Percentiles rank a stretch among this genome's conserved stretches.
phyloP scores from a whole-genome alignment of 2,113 vertebrate species.

The Larimichthys polyactis region DNA sequence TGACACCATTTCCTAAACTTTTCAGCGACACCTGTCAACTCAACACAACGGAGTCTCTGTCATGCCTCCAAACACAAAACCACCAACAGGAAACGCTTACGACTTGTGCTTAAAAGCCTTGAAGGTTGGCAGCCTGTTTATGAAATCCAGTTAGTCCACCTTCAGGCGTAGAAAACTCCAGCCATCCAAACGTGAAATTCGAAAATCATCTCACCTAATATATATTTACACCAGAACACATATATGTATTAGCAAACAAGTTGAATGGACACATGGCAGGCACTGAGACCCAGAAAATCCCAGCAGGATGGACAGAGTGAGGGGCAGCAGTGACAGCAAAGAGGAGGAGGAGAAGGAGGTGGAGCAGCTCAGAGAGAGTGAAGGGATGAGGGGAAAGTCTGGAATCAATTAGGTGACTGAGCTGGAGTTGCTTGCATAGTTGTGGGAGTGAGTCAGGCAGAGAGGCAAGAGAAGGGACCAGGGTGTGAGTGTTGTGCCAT shows the following conservation, averaged over 20 bases:
- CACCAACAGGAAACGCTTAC: conserved; percentile 43
- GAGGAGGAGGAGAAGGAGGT: conserved; percentile 40
- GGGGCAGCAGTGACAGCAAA: conserved; percentile 62
- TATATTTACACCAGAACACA: no score
- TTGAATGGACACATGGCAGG: conserved; percentile 35
- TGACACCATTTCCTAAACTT: conserved; percentile 43
- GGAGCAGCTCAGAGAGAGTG: conserved; percentile 45
- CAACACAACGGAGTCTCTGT: conserved; percentile 3
- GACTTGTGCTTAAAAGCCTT: conserved; percentile 32
- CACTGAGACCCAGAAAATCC: conserved; percentile 60
- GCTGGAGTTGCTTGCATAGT: conserved; percentile 80
- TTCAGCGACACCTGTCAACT: conserved; percentile 35
- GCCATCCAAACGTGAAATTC: background rate
- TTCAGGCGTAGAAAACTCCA: background rate
- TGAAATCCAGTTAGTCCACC: background rate
- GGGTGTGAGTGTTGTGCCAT: conserved; percentile 64
- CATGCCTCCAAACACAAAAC: conserved; percentile 5
- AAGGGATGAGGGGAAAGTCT: conserved; percentile 74
- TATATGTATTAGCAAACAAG: conserved; percentile 10
- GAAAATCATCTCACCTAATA: background rate
- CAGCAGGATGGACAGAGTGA: conserved; percentile 31
- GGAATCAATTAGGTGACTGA: conserved; percentile 83
- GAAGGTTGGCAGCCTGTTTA: conserved; percentile 7
- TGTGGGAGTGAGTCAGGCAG: conserved; percentile 80
- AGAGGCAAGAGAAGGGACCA: conserved; percentile 62